These are phyloP conservation scores for Calvadosia cruxmelitensis DNA, from an alignment of 30 jellyfish, hydroid and myxozoan species.

Conservation along the genomic window DNA sequence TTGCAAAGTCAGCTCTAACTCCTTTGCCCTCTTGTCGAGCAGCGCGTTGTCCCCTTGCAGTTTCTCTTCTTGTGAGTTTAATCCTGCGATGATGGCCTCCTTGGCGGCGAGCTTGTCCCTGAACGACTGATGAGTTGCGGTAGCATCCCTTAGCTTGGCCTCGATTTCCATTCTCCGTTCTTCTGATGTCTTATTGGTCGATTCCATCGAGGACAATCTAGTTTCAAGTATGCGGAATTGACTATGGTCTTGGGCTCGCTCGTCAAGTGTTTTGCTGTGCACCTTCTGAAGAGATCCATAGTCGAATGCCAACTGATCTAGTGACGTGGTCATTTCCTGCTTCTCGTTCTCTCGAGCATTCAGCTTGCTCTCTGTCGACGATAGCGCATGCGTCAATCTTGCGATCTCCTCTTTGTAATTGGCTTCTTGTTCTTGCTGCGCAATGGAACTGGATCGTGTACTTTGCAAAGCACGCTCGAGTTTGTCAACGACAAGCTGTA, in stretches of 20 bases:
- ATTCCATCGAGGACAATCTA: background rate
- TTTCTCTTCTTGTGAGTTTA: constrained; percentile 15
- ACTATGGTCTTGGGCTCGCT: background rate
- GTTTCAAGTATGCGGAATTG: background rate
- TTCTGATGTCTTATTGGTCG: background rate
- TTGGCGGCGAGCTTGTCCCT: background rate
- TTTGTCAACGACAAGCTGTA: background rate
- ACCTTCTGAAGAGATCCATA: background rate
- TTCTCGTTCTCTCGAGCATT: background rate
- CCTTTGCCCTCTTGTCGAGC: background rate
- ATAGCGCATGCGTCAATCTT: background rate
- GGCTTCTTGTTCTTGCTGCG: constrained; percentile 7
- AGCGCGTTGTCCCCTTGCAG: background rate
- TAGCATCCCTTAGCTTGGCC: background rate
- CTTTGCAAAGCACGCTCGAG: constrained; percentile 22
- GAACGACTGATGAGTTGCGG: background rate
- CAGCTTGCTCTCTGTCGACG: background rate
- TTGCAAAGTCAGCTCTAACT: background rate
- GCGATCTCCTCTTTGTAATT: constrained; percentile 9
- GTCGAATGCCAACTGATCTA: background rate
- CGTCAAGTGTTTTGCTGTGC: background rate
- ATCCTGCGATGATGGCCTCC: background rate
- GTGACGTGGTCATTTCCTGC: background rate
- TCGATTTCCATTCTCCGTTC: background rate
- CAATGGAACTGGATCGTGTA: constrained; percentile 7